Conservation (phyloP, 2,113 vertebrate genomes). For the Tinamus guttatus region DNA sequence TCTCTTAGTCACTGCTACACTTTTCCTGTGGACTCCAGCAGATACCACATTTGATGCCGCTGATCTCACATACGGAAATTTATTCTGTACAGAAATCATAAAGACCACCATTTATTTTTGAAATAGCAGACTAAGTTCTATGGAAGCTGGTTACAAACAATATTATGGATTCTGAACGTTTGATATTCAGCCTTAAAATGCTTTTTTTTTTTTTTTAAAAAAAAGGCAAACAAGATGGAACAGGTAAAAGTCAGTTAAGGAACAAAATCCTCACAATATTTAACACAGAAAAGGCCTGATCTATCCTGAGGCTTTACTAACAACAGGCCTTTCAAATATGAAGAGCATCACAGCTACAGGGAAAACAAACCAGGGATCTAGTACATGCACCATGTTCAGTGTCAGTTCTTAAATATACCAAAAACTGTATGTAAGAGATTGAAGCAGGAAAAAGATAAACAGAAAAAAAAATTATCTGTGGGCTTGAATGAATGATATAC, state of each 20-base stretch:
- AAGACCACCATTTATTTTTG: background rate
- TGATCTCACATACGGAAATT: background rate
- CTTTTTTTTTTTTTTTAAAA: too few species aligned
- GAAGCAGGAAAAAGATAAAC: background rate
- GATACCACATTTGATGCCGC: background rate
- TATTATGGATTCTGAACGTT: background rate
- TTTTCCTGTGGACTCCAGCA: background rate
- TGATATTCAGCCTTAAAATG: background rate
- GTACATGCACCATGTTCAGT: background rate
- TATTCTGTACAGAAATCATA: accelerated
- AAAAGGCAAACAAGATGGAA: background rate
- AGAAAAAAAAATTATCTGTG: background rate
- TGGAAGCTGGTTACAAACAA: background rate
- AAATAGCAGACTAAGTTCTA: background rate
- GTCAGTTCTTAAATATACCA: background rate
- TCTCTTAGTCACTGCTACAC: background rate
- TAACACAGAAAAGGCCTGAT: background rate
- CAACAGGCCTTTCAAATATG: background rate
- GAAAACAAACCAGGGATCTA: background rate
- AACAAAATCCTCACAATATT: background rate
- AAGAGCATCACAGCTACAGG: background rate
- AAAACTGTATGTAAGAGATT: background rate
- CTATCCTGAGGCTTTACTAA: background rate
- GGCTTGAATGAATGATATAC: background rate
- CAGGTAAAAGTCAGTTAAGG: background rate